Conservation (phyloP, 2,113 vertebrate genomes). For the Psittacus erithacus region DNA sequence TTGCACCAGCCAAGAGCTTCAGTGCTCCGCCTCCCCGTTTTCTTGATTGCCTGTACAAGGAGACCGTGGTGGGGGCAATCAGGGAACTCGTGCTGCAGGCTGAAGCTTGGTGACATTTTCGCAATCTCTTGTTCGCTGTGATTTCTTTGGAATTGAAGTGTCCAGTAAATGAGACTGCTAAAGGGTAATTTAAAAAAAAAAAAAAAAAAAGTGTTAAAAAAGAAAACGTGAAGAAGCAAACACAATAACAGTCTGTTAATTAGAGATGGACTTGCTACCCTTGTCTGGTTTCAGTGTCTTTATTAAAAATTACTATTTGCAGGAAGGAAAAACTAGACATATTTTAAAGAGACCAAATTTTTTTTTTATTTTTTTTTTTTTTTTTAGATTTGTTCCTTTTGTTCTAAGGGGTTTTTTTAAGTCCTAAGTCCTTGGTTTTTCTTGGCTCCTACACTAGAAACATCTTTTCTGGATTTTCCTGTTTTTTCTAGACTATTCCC, state of each 20-base stretch:
- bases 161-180: background rate
- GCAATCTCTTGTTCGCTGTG: background rate
- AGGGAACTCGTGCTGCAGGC: background rate
- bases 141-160: background rate
- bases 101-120: slow-evolving; percentile 28
- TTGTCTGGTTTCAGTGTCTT: background rate
- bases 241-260: background rate
- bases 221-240: background rate
- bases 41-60: background rate
- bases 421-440: background rate
- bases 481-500: background rate
- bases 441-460: background rate
- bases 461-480: background rate
- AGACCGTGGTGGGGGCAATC: rapidly evolving
- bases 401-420: background rate
- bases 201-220: background rate
- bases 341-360: background rate
- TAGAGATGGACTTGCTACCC: background rate
- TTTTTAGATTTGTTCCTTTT: background rate
- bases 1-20: background rate
- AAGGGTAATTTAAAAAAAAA: background rate
- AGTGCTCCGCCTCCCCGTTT: background rate
- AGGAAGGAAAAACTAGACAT: background rate
- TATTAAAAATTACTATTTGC: background rate
- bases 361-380: background rate